These are phyloP conservation scores for Himantopus leucocephalus DNA, from an alignment of 2,113 vertebrate species.

Conservation along the genomic window DNA sequence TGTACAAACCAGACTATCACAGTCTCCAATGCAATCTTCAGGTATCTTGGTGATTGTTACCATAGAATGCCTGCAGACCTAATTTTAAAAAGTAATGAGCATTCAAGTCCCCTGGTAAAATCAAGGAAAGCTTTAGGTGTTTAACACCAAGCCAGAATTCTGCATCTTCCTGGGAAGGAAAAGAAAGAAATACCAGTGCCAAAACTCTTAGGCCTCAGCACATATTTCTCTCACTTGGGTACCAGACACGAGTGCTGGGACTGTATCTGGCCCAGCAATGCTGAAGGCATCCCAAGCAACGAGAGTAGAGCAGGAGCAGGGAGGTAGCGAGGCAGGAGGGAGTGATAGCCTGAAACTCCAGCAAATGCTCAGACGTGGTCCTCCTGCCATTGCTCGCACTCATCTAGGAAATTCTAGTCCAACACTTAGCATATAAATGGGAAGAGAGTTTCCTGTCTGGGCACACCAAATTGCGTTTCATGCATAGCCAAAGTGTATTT, in stretches of 20 bases:
- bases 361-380: background rate
- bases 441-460: background rate
- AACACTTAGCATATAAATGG: background rate
- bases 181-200: background rate
- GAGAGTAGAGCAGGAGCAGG: rapidly evolving
- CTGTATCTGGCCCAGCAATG: background rate
- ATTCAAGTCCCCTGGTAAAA: background rate
- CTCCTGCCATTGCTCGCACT: background rate
- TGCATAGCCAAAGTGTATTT: background rate
- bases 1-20: background rate
- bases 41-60: background rate
- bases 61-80: background rate
- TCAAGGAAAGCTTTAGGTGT: background rate
- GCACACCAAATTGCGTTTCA: background rate
- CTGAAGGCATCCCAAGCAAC: background rate
- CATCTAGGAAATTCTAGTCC: background rate
- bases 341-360: background rate
- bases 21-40: background rate
- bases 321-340: background rate
- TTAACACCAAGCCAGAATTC: background rate
- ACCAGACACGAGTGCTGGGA: rapidly evolving
- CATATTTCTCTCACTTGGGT: background rate
- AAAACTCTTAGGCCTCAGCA: background rate
- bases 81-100: background rate
- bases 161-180: background rate